phyloP scores from a whole-genome alignment of 1,140 invertebrate genomes.

The Melipona quadrifasciata region DNA sequence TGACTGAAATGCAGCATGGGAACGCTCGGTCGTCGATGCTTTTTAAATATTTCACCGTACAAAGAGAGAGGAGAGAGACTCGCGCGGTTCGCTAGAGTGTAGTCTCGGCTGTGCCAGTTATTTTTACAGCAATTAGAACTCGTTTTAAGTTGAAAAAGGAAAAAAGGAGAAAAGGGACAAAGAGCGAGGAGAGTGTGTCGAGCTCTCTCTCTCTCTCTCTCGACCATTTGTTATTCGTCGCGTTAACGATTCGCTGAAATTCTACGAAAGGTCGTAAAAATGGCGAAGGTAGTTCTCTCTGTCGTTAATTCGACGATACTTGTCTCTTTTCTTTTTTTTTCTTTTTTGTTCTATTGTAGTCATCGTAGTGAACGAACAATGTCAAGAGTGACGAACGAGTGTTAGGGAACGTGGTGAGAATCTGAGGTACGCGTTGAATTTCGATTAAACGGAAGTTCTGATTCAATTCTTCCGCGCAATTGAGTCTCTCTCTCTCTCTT shows the following conservation, averaged over 20 bases:
- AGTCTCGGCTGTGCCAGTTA: neutral
- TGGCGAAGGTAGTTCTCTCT: neutral
- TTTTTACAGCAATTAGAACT: constrained; percentile 28
- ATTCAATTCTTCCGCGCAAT: constrained; percentile 2
- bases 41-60: constrained; percentile 24
- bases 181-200: too few relatives aligned
- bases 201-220: neutral
- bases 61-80: neutral
- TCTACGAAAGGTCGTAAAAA: neutral
- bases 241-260: neutral
- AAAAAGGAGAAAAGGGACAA: neutral
- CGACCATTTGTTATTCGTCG: neutral
- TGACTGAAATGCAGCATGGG: neutral
- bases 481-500: too few relatives aligned
- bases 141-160: neutral
- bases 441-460: neutral
- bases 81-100: neutral
- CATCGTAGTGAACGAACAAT: too few relatives aligned
- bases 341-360: too few relatives aligned
- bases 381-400: too few relatives aligned
- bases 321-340: too few relatives aligned
- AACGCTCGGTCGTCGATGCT: too few relatives aligned
- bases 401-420: neutral
- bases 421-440: neutral
- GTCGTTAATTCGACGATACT: too few relatives aligned